phyloP scores from a whole-genome alignment of 2,888 invertebrate species.

The Blomia tropicalis region DNA sequence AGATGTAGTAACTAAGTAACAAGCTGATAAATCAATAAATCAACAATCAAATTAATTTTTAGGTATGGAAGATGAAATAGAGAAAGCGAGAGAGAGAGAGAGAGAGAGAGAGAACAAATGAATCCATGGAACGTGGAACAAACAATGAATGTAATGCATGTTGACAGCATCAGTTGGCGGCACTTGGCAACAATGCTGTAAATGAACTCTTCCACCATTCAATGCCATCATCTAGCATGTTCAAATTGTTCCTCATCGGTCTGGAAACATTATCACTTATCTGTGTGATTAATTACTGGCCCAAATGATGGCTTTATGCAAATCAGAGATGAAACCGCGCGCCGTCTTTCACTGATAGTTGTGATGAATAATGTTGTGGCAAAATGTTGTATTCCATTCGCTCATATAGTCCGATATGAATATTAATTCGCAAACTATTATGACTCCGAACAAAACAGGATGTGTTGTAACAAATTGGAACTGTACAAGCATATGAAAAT shows the following conservation, averaged over 20 bases:
- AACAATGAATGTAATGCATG: neutral
- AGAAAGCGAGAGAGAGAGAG: neutral
- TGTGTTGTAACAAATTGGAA: no score
- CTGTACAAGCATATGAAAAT: no score
- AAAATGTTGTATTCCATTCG: no score
- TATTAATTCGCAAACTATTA: no score
- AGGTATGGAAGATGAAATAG: neutral
- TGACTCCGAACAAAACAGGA: no score
- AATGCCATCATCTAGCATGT: neutral
- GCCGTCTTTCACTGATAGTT: no score
- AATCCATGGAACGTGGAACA: neutral
- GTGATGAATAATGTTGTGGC: no score
- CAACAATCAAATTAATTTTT: neutral
- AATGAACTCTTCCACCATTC: neutral
- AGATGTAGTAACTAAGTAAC: neutral
- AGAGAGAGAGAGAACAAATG: neutral
- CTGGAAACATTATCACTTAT: neutral
- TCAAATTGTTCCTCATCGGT: neutral
- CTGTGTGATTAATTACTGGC: neutral
- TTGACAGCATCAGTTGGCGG: conserved; percentile 4
- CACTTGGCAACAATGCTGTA: conserved; percentile 6
- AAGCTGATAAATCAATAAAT: neutral
- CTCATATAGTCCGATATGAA: no score
- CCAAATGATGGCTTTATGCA: conserved; percentile 6
- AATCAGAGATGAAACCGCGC: no score